These are phyloP conservation scores for Conus canariensis DNA, from an alignment of 2,888 invertebrate genomes.

Conservation along the genomic window DNA sequence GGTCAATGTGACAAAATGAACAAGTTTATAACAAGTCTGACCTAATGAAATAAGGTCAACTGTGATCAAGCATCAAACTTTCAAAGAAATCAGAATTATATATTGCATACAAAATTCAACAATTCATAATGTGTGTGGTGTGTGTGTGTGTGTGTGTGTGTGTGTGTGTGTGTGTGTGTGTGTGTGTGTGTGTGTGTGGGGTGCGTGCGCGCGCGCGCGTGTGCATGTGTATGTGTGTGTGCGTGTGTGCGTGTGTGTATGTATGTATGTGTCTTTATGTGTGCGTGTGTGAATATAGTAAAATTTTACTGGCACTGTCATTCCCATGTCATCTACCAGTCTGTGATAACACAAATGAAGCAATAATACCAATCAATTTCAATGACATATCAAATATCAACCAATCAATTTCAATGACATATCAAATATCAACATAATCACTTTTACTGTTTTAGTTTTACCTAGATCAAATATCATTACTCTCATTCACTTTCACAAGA, in stretches of 20 bases:
- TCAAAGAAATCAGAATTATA: background rate
- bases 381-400: too few species aligned
- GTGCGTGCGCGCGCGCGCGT: background rate
- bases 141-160: slow-evolving; percentile 21
- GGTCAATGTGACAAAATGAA: background rate
- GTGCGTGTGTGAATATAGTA: background rate
- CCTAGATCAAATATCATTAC: too few species aligned
- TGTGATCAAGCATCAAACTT: background rate
- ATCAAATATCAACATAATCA: too few species aligned
- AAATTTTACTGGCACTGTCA: too few species aligned
- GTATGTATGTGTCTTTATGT: background rate
- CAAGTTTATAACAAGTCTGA: background rate
- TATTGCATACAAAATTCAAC: too few species aligned
- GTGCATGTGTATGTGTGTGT: background rate
- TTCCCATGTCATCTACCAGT: too few species aligned
- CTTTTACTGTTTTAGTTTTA: too few species aligned
- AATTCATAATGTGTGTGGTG: background rate
- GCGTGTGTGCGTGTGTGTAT: background rate
- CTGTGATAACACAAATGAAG: too few species aligned
- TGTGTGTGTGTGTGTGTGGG: background rate
- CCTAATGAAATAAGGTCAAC: background rate
- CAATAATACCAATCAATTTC: too few species aligned
- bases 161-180: background rate
- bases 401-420: too few species aligned
- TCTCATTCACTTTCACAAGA: too few species aligned